Conservation (phyloP, 2,888 invertebrate genomes). For the Drosophila emarginata region DNA sequence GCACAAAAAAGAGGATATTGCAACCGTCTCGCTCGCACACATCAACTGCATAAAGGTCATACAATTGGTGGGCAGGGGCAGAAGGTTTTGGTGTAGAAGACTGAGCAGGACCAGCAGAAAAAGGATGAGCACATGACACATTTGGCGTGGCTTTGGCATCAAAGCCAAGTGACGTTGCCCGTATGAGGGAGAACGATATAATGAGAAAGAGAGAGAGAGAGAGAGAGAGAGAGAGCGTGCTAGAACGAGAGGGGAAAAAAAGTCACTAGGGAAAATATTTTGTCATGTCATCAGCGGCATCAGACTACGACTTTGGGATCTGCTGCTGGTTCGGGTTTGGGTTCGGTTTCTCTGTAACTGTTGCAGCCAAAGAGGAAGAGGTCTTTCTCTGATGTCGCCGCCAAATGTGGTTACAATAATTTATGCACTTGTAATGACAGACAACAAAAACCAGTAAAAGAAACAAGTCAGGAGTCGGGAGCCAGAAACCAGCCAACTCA, state of each 20-base stretch:
- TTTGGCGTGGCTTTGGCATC: constrained; percentile 61
- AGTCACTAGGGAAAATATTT: constrained; percentile 73
- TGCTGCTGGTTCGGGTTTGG: neutral
- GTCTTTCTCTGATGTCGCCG: constrained; percentile 55
- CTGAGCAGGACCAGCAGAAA: neutral
- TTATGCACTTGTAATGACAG: constrained; percentile 78
- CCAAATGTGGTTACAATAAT: constrained; percentile 79
- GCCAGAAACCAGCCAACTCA: constrained; percentile 20
- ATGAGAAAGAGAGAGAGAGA: no score
- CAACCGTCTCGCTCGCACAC: constrained; percentile 36
- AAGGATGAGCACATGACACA: constrained; percentile 33
- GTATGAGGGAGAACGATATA: no score
- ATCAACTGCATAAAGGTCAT: constrained; percentile 77
- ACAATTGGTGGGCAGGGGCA: constrained; percentile 39
- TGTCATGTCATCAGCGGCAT: constrained; percentile 72
- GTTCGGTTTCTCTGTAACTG: constrained; percentile 3
- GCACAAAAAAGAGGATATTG: constrained; percentile 42
- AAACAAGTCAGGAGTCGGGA: constrained; percentile 44
- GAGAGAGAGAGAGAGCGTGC: no score
- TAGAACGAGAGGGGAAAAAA: constrained; percentile 16
- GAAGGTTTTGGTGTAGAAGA: constrained; percentile 27
- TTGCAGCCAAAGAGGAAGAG: constrained; percentile 11
- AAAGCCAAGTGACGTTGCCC: constrained; percentile 56
- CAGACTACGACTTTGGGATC: constrained; percentile 15
- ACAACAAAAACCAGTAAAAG: constrained; percentile 74